Percentiles rank a stretch among this genome's conserved stretches.
phyloP scores from a whole-genome alignment of 2,888 invertebrate species.

The Sarcophaga variegata region DNA sequence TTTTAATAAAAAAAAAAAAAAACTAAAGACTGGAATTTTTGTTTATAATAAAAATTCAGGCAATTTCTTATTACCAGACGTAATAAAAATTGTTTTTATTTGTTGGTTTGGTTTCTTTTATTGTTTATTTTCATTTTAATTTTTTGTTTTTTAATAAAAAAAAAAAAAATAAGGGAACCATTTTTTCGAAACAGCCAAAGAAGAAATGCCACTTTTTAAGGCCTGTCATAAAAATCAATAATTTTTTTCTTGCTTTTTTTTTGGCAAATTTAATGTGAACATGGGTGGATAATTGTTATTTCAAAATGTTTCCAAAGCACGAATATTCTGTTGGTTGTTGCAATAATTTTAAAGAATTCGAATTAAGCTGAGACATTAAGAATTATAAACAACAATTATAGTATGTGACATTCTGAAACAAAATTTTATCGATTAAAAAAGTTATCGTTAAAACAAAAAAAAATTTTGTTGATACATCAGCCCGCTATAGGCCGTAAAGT shows the following conservation, averaged over 20 bases:
- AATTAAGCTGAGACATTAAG: too few relatives aligned
- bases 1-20: background rate
- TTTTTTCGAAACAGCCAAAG: background rate
- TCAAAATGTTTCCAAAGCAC: background rate
- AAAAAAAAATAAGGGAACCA: background rate
- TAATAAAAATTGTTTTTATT: background rate
- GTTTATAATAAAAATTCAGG: conserved; percentile 35
- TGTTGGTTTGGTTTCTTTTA: background rate
- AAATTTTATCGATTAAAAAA: too few relatives aligned
- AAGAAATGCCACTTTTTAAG: background rate
- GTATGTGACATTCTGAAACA: too few relatives aligned
- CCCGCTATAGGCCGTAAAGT: too few relatives aligned
- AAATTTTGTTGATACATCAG: too few relatives aligned
- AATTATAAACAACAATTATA: too few relatives aligned
- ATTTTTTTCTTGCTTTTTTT: too few relatives aligned
- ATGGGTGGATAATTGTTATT: background rate
- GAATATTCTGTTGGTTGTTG: background rate
- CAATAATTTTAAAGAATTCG: background rate
- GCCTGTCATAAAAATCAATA: background rate
- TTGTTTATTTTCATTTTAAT: background rate
- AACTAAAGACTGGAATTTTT: background rate
- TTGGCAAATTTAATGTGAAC: too few relatives aligned
- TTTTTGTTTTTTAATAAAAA: too few relatives aligned
- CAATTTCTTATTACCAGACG: conserved; percentile 5
- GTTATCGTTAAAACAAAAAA: too few relatives aligned